These are phyloP conservation scores for Oncopodura yosiiana DNA, from an alignment of 1,140 invertebrate species.

Conservation along the genomic window DNA sequence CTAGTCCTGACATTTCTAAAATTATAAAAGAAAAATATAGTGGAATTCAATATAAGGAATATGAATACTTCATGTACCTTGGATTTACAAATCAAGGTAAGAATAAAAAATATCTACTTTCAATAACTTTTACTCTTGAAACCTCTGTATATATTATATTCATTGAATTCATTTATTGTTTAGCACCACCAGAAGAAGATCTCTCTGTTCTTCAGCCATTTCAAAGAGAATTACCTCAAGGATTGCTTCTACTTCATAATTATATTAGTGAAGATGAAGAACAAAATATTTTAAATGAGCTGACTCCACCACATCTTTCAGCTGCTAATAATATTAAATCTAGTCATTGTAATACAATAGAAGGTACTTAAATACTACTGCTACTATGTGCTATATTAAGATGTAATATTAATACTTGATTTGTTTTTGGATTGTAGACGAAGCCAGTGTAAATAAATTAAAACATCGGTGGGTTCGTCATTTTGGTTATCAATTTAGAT, in stretches of 20 bases:
- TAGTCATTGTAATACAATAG: too few relatives aligned
- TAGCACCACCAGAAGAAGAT: constrained; percentile 29
- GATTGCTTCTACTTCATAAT: constrained; percentile 59
- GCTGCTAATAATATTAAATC: too few relatives aligned
- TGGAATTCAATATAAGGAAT: constrained; percentile 40
- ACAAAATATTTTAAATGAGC: constrained; percentile 49
- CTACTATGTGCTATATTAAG: constrained; percentile 1
- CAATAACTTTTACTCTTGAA: constrained; percentile 1
- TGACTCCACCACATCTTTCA: too few relatives aligned
- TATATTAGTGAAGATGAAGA: constrained; percentile 68
- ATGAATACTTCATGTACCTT: constrained; percentile 55
- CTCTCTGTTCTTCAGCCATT: background rate
- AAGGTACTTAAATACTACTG: background rate
- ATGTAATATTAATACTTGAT: constrained; percentile 1
- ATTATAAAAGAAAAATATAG: background rate
- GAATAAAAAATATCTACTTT: background rate
- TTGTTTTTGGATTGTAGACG: constrained; percentile 32
- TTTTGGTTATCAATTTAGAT: constrained; percentile 88
- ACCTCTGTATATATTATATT: constrained; percentile 2
- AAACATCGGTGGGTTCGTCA: constrained; percentile 85
- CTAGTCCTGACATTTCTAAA: background rate
- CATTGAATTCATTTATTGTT: constrained; percentile 1
- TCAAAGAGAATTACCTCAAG: constrained; percentile 48
- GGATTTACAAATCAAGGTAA: constrained; percentile 45
- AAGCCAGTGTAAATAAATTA: constrained; percentile 43